Conservation (phyloP, 2,888 invertebrate species). For the Pollenia labialis region DNA sequence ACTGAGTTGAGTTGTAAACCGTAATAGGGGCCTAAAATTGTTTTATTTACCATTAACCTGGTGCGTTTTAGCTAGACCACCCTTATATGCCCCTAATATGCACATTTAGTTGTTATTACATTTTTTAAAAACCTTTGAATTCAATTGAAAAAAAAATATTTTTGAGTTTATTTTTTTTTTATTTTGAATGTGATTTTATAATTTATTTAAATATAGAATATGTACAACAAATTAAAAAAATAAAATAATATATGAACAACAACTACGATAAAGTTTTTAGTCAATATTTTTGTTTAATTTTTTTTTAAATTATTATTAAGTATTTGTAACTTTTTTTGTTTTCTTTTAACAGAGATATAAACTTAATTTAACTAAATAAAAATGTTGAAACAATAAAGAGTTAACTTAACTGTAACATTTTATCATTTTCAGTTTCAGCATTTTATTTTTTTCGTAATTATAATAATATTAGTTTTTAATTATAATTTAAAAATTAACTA, state of each 20-base stretch:
- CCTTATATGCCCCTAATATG: too few species aligned
- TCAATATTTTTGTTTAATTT: constrained; percentile 26
- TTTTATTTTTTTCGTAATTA: constrained; percentile 35
- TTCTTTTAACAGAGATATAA: constrained; percentile 47
- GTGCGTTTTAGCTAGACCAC: too few species aligned
- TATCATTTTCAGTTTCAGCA: constrained; percentile 37
- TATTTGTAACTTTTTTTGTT: constrained; percentile 53
- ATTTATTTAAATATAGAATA: constrained; percentile 67
- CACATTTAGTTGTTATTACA: too few species aligned
- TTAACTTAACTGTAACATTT: constrained; percentile 22
- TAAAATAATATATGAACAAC: constrained; percentile 70
- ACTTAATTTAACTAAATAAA: constrained; percentile 62
- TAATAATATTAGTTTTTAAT: constrained; percentile 35
- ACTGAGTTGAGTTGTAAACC: too few species aligned
- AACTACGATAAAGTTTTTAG: constrained; percentile 65
- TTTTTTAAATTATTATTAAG: constrained; percentile 48
- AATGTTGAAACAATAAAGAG: constrained; percentile 47
- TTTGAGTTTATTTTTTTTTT: constrained; percentile 23
- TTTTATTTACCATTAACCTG: too few species aligned
- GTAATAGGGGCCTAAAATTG: too few species aligned
- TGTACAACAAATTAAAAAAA: constrained; percentile 69
- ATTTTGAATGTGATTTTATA: constrained; percentile 64
- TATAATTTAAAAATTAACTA: constrained; percentile 67
- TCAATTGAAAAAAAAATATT: background rate
- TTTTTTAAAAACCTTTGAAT: background rate